These are phyloP conservation scores for Drosophila aff. DNA, from an alignment of 1,140 invertebrate genomes.

Conservation along the genomic window DNA sequence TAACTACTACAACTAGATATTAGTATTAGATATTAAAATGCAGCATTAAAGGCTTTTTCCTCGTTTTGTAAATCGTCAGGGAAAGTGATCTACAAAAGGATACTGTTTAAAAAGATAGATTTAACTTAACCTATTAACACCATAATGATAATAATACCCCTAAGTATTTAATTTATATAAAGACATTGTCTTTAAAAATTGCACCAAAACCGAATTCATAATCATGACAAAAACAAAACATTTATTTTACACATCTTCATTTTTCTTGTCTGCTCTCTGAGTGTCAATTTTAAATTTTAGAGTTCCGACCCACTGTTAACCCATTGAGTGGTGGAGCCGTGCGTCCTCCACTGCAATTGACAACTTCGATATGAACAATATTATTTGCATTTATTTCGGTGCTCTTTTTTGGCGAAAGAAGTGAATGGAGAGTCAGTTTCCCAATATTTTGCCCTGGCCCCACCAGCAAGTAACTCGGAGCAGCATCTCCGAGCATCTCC, in stretches of 20 bases:
- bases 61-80: no score
- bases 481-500: conserved; percentile 11
- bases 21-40: no score
- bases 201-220: no score
- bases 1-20: not conserved
- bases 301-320: conserved; percentile 40
- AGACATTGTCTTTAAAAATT: no score
- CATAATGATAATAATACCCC: no score
- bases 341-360: conserved; percentile 59
- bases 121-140: no score
- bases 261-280: not conserved
- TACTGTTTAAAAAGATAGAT: no score
- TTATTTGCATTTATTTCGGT: conserved; percentile 72
- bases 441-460: conserved; percentile 16
- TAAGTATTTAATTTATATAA: no score
- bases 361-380: conserved; percentile 66
- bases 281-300: not conserved
- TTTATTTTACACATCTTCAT: not conserved
- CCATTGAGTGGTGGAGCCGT: conserved; percentile 2
- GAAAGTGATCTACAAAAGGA: no score
- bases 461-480: not conserved
- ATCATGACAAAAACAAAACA: not conserved
- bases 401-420: conserved; percentile 25
- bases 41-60: no score
- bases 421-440: conserved; percentile 11